A percentile compares a stretch with the other conserved stretches of the same genome.
phyloP scores from a whole-genome alignment of 2,797 vertebrate genomes.

The Harpagifer antarcticus region DNA sequence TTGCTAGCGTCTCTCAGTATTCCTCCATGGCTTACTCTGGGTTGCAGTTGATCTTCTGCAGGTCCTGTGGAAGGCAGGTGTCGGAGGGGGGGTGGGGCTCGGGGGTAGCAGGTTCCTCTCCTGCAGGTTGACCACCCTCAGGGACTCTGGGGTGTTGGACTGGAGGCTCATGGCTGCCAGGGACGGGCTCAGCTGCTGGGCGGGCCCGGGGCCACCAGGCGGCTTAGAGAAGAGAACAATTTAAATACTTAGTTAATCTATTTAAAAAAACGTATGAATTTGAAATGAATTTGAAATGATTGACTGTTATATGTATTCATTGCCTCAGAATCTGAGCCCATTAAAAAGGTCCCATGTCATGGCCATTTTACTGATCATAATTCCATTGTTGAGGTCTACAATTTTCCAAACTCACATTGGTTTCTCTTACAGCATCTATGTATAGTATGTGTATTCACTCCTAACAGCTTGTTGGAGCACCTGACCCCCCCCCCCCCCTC shows the following conservation, averaged over 20 bases:
- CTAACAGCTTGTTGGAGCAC: too few relatives aligned
- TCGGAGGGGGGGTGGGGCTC: slow-evolving; percentile 85
- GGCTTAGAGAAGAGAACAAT: slow-evolving; percentile 69
- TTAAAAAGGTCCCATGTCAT: not conserved
- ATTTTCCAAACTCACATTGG: too few relatives aligned
- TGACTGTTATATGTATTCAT: not conserved
- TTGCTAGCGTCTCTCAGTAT: too few relatives aligned
- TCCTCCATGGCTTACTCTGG: slow-evolving; percentile 89
- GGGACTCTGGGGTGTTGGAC: slow-evolving; percentile 88
- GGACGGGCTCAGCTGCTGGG: slow-evolving; percentile 89
- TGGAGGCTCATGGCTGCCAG: slow-evolving; percentile 90
- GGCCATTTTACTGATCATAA: too few relatives aligned
- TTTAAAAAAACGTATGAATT: not conserved
- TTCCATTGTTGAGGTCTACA: too few relatives aligned
- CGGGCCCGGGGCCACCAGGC: slow-evolving; percentile 83
- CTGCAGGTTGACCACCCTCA: slow-evolving; percentile 94
- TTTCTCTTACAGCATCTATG: too few relatives aligned
- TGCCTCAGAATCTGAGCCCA: too few relatives aligned
- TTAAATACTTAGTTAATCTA: not conserved
- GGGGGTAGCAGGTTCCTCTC: slow-evolving; percentile 93
- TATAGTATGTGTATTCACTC: too few relatives aligned
- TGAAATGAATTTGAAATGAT: too few relatives aligned
- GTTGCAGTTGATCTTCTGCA: slow-evolving; percentile 95
- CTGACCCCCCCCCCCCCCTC: too few relatives aligned
- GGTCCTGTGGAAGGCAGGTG: slow-evolving; percentile 92